Evolutionary conservation across 2,797 vertebrate species (phyloP), one percentile per base, ranked within the genome.

Genomic region (Pipistrellus pygmaeus): DNA sequence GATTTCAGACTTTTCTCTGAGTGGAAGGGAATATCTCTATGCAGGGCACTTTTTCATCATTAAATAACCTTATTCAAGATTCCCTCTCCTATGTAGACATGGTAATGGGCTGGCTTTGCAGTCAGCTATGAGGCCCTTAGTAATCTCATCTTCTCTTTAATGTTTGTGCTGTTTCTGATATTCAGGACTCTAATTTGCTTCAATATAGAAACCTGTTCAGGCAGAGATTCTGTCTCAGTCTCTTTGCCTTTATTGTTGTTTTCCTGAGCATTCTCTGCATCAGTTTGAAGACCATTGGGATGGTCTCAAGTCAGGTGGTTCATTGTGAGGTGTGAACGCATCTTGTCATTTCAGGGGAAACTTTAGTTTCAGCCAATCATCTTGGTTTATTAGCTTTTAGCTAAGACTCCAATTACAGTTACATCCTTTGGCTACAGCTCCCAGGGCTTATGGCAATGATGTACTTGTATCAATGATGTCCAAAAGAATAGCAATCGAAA

Each of bases 401-500:
- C 53, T 75, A 14, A 77, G 72, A 77, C 38, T 64, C n/a, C 51
- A n/a, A 13, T 11, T 8, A 32, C 17, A 4, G 35, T 32, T 3
- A 18, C 30, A 17, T 25, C 10, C 35, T 1, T 8, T 9, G n/a
- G 57, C 60, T 38, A 27, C 6, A 53, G 72, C 30, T 25, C 21
- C n/a, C n/a, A 35, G 48, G 1, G 8, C 38, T 62, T 48, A 7
- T 0, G 2, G 35, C 30, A 11, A 3, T 18, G 41, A 7, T 23
- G 18, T 38, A 6, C 23, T 60, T 15, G 13, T 15, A 5, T 25
- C 11, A 51, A 55, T 10, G 81, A 72, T 23, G 32, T 69, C 71
- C 84, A 57, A 82, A 83, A 66, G 80, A 32, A 84, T 10, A 93
- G 77, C 46, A 51, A 82, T 10, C 75, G 30, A 20, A 51, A 64